Evolutionary conservation across 2,888 invertebrate genomes (phyloP), one percentile per base, ranked within the genome.

Genomic region (Lucinisca nassula): DNA sequence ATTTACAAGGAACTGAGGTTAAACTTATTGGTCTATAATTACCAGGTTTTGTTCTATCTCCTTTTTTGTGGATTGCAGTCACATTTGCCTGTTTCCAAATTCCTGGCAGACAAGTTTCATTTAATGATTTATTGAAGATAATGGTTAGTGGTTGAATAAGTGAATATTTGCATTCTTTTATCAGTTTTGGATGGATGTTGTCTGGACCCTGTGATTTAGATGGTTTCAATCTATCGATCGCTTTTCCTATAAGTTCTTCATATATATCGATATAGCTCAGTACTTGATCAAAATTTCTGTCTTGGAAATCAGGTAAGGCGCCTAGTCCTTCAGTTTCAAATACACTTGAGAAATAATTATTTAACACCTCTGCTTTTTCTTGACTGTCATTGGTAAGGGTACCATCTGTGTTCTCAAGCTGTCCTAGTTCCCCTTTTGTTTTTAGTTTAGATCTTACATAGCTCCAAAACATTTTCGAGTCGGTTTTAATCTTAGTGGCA

Each of bases 381-480:
- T 40, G 24, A 79, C 58, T 61, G 37, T 79, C 75, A 17, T 61
- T 79, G 14, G 30, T 73, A 14, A 51, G 27, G 21, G 79, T 38
- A 0, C 74, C 79, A 49, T 79, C 30, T n/a, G n/a, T 45, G 35
- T 77, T 37, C 21, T 32, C 67, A 30, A 82, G 37, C 24, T 84
- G 79, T 61, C 32, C 70, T 24, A 79, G 74, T 27, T 24, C 35
- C n/a, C 73, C 40, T 17, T 75, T 79, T 30, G 35, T 73, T 49
- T 84, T 84, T 27, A 79, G 74, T 61, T 79, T 30, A 2, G 55
- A 75, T 10, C 35, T 76, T 2, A 82, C 70, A 77, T 77, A 37
- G 27, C 77, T 70, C 82, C 82, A 82, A 51, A 82, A 82, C 10
- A 67, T 77, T 32, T 82, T 82, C n/a, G 76, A 67, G 37, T 6